phyloP scores from a whole-genome alignment of 2,888 invertebrate genomes.

The Leptogaster cylindrica region DNA sequence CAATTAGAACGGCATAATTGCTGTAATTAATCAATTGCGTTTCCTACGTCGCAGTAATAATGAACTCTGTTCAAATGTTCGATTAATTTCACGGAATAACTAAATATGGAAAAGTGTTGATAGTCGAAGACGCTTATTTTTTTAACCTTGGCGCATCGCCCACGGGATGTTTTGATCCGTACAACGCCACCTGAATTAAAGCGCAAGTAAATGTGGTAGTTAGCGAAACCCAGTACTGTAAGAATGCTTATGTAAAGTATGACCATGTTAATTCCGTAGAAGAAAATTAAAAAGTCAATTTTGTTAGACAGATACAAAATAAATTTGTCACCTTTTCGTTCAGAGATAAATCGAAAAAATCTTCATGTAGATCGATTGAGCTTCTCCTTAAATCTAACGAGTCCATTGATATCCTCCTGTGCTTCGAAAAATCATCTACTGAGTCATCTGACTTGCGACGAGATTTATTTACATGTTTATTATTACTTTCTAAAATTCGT shows the following conservation, averaged over 20 bases:
- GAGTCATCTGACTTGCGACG: conserved; percentile 32
- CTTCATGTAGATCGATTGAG: conserved; percentile 33
- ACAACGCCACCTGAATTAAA: conserved; percentile 15
- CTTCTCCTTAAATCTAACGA: conserved; percentile 42
- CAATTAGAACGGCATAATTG: neutral
- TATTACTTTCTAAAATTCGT: conserved; percentile 44
- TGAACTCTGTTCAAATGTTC: neutral
- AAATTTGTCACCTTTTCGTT: conserved; percentile 32
- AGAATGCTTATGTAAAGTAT: conserved; percentile 7
- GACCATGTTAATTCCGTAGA: conserved; percentile 20
- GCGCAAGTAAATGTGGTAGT: conserved; percentile 17
- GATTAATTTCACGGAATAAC: conserved; percentile 4
- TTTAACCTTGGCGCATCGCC: conserved; percentile 29
- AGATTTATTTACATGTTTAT: conserved; percentile 22
- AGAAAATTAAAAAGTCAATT: conserved; percentile 17
- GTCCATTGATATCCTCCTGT: conserved; percentile 47
- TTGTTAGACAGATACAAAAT: no score
- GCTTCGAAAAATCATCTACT: conserved; percentile 14
- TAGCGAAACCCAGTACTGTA: neutral
- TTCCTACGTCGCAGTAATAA: neutral
- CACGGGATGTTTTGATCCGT: conserved; percentile 21
- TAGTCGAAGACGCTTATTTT: conserved; percentile 28
- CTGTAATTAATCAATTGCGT: neutral
- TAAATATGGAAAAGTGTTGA: conserved; percentile 29
- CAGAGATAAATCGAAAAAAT: conserved; percentile 1